Base-by-base conservation (phyloP, 2,888 invertebrate genomes). In the Tridacna gigas region DNA sequence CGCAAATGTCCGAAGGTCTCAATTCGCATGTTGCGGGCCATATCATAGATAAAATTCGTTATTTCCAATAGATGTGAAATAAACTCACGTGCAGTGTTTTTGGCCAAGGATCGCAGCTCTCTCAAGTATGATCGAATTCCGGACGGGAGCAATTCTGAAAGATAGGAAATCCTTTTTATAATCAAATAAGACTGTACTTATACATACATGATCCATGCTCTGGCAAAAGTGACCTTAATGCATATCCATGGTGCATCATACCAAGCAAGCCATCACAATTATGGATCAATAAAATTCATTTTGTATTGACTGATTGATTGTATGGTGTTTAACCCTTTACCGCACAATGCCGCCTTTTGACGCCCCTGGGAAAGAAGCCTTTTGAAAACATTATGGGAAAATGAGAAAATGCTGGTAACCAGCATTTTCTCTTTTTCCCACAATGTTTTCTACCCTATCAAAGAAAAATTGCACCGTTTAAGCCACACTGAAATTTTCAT, bases 91-190 rank as follows among this genome's bases (percentile, higher is more conserved):
- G 71, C 25, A 12, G 15, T 25, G 20, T 15, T 48, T 22, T n/a
- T 48, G 20, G 71, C 22, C n/a, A 71, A 18, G 12, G 13, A 15
- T 51, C 47, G 71, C 4, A 71, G 71, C 13, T 51, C 71, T 51
- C 47, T 71, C 22, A 71, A 18, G 22, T 71, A 71, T 25, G 71
- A 71, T 12, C 22, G 48, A n/a, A 71, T 71, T 20, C 71, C 71
- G 3, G 71, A 71, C 13, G 71, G 71, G 25, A 69, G 69, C 45
- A 9, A 18, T 45, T 45, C 45, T 56, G 56, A 37, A 37, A 37
- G 7, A 37, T 37, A 7, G 37, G 37, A 7, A 37, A 37, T 4
- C 7, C 37, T 2, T 37, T 37, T 37, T 7, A 7, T 37, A 4
- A 4, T 37, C 7, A 37, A 7, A 37, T 37, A 7, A 37, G 7